A percentile compares a stretch with the other conserved stretches of the same genome.
Evolutionary conservation across 2,113 vertebrate genomes (phyloP).

Genomic region (Pyxicephalus adspersus): DNA sequence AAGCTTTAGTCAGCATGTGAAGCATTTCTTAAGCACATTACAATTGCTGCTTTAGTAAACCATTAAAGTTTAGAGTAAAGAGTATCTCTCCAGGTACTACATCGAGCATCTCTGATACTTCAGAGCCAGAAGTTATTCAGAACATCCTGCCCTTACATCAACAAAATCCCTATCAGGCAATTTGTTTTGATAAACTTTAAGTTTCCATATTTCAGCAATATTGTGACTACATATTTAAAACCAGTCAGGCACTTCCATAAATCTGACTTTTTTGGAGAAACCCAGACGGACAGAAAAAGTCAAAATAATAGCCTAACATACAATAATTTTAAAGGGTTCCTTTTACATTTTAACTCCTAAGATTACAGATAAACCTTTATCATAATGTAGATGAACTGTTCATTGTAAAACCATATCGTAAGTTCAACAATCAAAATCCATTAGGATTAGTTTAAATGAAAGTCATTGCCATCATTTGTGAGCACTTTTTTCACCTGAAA

Average conservation of each 20-base stretch:
- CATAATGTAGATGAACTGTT: neutral
- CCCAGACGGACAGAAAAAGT: slow-evolving; percentile 29
- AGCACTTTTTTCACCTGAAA: too few relatives aligned
- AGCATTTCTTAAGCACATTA: slow-evolving; percentile 5
- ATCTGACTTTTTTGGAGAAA: slow-evolving; percentile 9
- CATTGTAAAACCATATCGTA: neutral
- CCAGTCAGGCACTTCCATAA: slow-evolving; percentile 18
- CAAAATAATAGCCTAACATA: slow-evolving; percentile 22
- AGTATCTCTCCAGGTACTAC: slow-evolving; percentile 13
- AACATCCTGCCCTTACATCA: slow-evolving; percentile 22
- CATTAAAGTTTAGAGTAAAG: neutral
- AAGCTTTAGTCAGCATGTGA: slow-evolving; percentile 15
- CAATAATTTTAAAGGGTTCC: slow-evolving; percentile 2
- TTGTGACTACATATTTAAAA: slow-evolving; percentile 27
- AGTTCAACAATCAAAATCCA: too few relatives aligned
- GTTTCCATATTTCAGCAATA: slow-evolving; percentile 29
- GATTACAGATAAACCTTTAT: neutral
- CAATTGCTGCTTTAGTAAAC: slow-evolving; percentile 4
- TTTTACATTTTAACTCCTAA: neutral
- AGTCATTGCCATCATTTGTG: too few relatives aligned
- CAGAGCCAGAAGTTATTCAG: slow-evolving; percentile 5
- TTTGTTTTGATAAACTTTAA: slow-evolving; percentile 15
- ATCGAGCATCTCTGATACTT: neutral
- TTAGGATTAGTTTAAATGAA: too few relatives aligned
- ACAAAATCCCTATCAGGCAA: slow-evolving; percentile 32